phyloP scores from a whole-genome alignment of 2,888 invertebrate genomes.

The Phoronis australis region DNA sequence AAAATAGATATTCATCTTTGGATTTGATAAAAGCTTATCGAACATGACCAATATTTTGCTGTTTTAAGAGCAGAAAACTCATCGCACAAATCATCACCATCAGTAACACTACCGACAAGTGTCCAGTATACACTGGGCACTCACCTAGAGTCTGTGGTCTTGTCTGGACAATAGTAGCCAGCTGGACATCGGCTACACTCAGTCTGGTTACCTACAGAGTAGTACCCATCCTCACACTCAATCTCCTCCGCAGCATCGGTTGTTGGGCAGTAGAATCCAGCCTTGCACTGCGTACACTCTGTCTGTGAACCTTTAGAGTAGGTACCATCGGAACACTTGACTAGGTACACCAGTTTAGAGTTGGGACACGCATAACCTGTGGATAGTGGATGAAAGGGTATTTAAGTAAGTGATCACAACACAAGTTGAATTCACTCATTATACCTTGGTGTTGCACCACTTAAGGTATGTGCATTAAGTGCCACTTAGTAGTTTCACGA shows the following conservation, averaged over 20 bases:
- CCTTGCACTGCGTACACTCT: conserved; percentile 28
- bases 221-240: conserved; percentile 34
- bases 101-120: neutral
- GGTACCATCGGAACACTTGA: conserved; percentile 23
- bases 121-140: conserved; percentile 3
- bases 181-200: conserved; percentile 36
- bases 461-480: no score
- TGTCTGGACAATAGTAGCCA: conserved; percentile 38
- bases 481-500: no score
- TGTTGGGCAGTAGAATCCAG: conserved; percentile 33
- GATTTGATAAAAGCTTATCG: no score
- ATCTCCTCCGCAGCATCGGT: conserved; percentile 18
- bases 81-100: no score
- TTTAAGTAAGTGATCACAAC: no score
- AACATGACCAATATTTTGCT: no score
- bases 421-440: no score
- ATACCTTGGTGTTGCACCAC: no score
- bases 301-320: conserved; percentile 26
- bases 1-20: no score
- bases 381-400: no score
- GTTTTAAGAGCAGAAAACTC: no score
- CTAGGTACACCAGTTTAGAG: conserved; percentile 18
- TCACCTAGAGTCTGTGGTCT: conserved; percentile 27
- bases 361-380: conserved; percentile 30
- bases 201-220: conserved; percentile 35